Conservation (phyloP, 2,797 vertebrate species). For the Sebastes dallii region DNA sequence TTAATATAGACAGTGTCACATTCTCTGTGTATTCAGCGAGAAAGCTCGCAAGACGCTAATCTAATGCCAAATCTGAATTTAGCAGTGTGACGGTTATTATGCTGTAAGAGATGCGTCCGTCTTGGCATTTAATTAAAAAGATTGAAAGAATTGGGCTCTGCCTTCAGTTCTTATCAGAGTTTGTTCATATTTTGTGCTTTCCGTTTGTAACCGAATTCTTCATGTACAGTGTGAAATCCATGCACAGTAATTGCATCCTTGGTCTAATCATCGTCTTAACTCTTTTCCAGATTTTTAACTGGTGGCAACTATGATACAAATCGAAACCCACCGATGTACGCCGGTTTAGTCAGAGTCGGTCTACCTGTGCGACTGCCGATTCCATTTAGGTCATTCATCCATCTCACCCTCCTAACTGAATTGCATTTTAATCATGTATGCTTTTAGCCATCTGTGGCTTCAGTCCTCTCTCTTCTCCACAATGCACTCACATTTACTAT, state of each 20-base stretch:
- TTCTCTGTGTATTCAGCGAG: constrained; percentile 72
- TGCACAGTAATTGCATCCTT: constrained; percentile 5
- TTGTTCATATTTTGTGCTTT: constrained; percentile 39
- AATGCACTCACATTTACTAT: constrained; percentile 55
- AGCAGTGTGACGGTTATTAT: constrained; percentile 57
- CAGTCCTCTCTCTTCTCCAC: constrained; percentile 52
- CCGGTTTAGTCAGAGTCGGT: constrained; percentile 45
- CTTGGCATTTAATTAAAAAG: constrained; percentile 67
- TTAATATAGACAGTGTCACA: constrained; percentile 76
- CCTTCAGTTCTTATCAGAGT: constrained; percentile 31
- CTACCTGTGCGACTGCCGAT: constrained; percentile 66
- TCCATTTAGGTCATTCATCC: constrained; percentile 69
- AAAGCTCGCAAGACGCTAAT: constrained; percentile 71
- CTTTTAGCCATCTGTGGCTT: constrained; percentile 76
- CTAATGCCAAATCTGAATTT: constrained; percentile 73
- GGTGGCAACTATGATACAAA: constrained; percentile 11
- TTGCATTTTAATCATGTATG: constrained; percentile 77
- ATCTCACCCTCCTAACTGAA: constrained; percentile 70
- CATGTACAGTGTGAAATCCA: constrained; percentile 20
- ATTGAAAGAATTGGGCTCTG: constrained; percentile 41
- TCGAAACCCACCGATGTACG: constrained; percentile 35
- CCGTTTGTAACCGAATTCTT: constrained; percentile 23
- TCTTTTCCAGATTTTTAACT: constrained; percentile 6
- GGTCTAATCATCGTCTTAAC: constrained; percentile 19
- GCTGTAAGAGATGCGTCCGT: constrained; percentile 50